A percentile compares a stretch with the other conserved stretches of the same genome.
Conservation (phyloP, 2,113 vertebrate genomes). For the Sander vitreus region DNA sequence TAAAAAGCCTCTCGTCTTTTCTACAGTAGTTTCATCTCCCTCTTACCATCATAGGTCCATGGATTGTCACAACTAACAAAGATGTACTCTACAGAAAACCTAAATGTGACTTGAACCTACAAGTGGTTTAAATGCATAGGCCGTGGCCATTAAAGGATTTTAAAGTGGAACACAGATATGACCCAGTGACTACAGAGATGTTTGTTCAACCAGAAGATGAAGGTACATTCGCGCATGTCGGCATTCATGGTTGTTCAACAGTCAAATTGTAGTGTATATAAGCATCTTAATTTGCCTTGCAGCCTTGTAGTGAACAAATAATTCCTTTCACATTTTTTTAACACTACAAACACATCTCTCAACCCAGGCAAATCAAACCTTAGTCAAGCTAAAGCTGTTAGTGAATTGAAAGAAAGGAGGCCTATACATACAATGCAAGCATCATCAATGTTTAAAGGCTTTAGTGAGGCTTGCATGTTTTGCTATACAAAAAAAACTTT, state of each 20-base stretch:
- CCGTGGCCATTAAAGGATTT: neutral
- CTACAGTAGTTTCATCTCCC: constrained; percentile 4
- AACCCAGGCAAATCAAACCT: neutral
- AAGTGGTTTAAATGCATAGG: neutral
- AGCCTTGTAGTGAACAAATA: constrained; percentile 30
- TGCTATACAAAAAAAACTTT: neutral
- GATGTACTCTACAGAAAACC: neutral
- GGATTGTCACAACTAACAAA: neutral
- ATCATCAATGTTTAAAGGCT: constrained; percentile 1
- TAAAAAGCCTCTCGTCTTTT: constrained; percentile 24
- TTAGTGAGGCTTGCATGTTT: constrained; percentile 6
- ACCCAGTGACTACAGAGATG: neutral
- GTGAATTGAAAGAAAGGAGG: constrained; percentile 2
- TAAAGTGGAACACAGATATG: neutral
- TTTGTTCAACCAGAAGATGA: constrained; percentile 14
- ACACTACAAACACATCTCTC: constrained; percentile 21
- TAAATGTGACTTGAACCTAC: neutral
- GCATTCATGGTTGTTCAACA: constrained; percentile 20
- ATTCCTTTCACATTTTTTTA: constrained; percentile 36
- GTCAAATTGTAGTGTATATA: constrained; percentile 9
- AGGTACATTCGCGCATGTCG: constrained; percentile 7
- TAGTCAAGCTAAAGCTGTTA: constrained; percentile 37
- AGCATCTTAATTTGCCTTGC: constrained; percentile 1
- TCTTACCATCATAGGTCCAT: neutral
- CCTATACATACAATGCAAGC: too few relatives aligned